Percentiles rank a stretch among this genome's conserved stretches.
Evolutionary conservation across 1,140 invertebrate species (phyloP).

Genomic region (Drosophila rufa): DNA sequence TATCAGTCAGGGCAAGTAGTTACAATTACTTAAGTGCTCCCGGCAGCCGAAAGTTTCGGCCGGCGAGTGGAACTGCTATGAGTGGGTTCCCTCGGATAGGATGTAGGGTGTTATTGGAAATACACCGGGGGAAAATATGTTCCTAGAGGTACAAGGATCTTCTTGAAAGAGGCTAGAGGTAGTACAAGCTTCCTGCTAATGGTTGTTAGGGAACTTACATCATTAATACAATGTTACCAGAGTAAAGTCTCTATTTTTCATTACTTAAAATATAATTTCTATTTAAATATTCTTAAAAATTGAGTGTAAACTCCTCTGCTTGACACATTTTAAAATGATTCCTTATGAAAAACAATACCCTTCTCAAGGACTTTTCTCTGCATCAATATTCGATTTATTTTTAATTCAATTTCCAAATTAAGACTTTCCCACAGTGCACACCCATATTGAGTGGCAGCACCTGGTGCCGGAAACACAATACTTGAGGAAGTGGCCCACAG

Average conservation of each 20-base stretch:
- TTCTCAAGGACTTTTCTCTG: no score
- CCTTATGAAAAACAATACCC: neutral
- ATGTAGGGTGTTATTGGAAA: slow-evolving; percentile 3
- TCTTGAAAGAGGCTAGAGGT: neutral
- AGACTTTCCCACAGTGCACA: neutral
- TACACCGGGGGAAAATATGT: neutral
- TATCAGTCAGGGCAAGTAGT: slow-evolving; percentile 80
- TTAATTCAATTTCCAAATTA: no score
- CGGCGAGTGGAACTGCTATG: slow-evolving; percentile 13
- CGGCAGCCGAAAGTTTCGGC: slow-evolving; percentile 46
- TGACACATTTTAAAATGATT: neutral
- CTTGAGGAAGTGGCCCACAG: slow-evolving; percentile 32
- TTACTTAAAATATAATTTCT: no score
- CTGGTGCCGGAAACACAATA: slow-evolving; percentile 33
- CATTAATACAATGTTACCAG: no score
- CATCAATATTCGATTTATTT: neutral
- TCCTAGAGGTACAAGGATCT: no score
- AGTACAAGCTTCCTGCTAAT: no score
- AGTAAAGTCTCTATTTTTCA: no score
- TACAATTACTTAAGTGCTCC: slow-evolving; percentile 82
- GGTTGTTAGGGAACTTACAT: no score
- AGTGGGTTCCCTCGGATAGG: neutral
- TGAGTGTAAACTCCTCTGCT: no score
- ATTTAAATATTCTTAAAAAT: no score
- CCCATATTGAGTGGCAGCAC: slow-evolving; percentile 13